Conservation (phyloP, 2,888 invertebrate genomes). For the Eupithecia exiguata region DNA sequence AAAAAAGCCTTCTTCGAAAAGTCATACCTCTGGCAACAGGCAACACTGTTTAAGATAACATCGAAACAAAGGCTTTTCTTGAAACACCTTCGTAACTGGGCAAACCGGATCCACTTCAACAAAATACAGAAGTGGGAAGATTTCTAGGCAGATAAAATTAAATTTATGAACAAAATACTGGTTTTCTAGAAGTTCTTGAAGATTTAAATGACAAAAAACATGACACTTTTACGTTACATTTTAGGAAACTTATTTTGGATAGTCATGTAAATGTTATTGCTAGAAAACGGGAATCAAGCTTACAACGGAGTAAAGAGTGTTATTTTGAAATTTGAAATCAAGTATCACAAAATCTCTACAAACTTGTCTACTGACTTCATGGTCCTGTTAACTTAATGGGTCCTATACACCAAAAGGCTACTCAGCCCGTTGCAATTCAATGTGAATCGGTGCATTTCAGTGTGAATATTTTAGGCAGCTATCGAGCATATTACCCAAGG, state of each 20-base stretch:
- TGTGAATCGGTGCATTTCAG: too few relatives aligned
- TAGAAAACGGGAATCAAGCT: not conserved
- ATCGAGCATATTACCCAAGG: too few relatives aligned
- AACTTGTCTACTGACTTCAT: not conserved
- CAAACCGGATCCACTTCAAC: slow-evolving; percentile 33
- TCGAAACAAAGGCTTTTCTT: slow-evolving; percentile 27
- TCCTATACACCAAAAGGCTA: too few relatives aligned
- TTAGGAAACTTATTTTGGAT: slow-evolving; percentile 21
- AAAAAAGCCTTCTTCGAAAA: not conserved
- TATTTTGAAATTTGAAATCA: too few relatives aligned
- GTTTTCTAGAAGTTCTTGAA: slow-evolving; percentile 55
- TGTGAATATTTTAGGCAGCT: too few relatives aligned
- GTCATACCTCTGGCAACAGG: not conserved
- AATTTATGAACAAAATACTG: slow-evolving; percentile 47
- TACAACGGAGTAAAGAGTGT: not conserved
- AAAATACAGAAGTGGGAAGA: slow-evolving; percentile 37
- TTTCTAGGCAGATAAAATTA: slow-evolving; percentile 39
- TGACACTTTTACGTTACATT: slow-evolving; percentile 16
- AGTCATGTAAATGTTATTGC: slow-evolving; percentile 14
- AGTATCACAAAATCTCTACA: not conserved
- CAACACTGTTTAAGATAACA: slow-evolving; percentile 16
- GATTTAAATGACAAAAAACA: slow-evolving; percentile 30
- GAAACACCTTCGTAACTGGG: slow-evolving; percentile 19
- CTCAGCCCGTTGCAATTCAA: too few relatives aligned
- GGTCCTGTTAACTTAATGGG: not conserved